phyloP scores from a whole-genome alignment of 2,797 vertebrate species.

The Okamejei kenojei region DNA sequence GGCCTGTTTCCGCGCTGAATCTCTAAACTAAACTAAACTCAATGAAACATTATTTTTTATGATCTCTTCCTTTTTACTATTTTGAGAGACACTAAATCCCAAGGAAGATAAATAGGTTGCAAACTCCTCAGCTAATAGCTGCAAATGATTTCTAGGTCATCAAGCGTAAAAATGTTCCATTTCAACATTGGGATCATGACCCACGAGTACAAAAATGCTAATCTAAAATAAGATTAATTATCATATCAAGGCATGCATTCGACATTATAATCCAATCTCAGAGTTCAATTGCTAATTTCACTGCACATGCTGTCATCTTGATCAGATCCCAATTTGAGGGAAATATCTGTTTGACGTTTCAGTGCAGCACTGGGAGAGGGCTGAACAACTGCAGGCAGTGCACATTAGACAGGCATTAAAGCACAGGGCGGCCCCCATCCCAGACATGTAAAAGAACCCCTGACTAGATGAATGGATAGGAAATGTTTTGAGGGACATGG shows the following conservation, averaged over 20 bases:
- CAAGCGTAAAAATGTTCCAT: background rate
- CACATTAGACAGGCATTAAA: background rate
- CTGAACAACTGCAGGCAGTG: background rate
- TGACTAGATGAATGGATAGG: too few species aligned
- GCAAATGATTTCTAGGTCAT: background rate
- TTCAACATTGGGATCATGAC: slow-evolving; percentile 11
- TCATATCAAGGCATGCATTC: background rate
- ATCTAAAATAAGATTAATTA: slow-evolving; percentile 15
- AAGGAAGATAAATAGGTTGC: background rate
- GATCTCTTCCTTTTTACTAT: background rate
- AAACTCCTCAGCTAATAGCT: background rate
- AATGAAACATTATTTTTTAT: background rate
- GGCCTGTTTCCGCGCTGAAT: too few species aligned
- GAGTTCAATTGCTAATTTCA: background rate
- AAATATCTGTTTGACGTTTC: background rate
- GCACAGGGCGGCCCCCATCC: background rate
- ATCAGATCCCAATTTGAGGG: background rate
- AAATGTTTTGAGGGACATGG: too few species aligned
- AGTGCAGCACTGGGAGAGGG: background rate
- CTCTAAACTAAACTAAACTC: too few species aligned
- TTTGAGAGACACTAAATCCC: background rate
- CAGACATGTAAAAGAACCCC: background rate
- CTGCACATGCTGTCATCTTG: background rate
- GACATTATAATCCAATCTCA: background rate
- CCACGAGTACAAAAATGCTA: background rate